These are phyloP conservation scores for Deroptyus accipitrinus DNA, from an alignment of 2,113 vertebrate species.

Conservation along the genomic window DNA sequence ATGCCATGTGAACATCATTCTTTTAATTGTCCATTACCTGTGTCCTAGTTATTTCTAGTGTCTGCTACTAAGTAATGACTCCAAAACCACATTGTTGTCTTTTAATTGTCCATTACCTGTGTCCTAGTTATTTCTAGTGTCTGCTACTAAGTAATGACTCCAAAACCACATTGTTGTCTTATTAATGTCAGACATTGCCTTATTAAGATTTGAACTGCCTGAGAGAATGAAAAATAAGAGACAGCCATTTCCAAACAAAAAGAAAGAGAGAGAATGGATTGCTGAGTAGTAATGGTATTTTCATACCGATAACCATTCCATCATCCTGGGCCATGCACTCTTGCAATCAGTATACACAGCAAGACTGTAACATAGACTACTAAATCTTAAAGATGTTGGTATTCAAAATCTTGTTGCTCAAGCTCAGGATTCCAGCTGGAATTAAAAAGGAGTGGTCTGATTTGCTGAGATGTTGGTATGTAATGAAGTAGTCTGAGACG, in stretches of 20 bases:
- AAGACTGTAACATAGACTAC: background rate
- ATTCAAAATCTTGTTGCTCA: background rate
- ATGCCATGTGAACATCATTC: background rate
- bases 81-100: background rate
- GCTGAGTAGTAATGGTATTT: background rate
- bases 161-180: background rate
- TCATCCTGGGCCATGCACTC: background rate
- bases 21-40: background rate
- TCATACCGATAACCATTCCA: background rate
- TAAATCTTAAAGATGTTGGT: background rate
- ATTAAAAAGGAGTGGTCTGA: background rate
- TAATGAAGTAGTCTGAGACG: background rate
- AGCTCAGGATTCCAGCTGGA: background rate
- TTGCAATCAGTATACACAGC: background rate
- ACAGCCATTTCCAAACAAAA: background rate
- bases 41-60: background rate
- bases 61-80: background rate
- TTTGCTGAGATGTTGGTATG: background rate
- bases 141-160: background rate
- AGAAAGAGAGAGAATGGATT: background rate
- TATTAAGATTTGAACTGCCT: background rate
- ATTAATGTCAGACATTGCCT: slow-evolving; percentile 1
- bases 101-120: background rate
- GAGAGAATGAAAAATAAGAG: background rate
- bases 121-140: background rate